Base-by-base conservation (phyloP, 2,113 vertebrate genomes). In the Microcebus murinus region DNA sequence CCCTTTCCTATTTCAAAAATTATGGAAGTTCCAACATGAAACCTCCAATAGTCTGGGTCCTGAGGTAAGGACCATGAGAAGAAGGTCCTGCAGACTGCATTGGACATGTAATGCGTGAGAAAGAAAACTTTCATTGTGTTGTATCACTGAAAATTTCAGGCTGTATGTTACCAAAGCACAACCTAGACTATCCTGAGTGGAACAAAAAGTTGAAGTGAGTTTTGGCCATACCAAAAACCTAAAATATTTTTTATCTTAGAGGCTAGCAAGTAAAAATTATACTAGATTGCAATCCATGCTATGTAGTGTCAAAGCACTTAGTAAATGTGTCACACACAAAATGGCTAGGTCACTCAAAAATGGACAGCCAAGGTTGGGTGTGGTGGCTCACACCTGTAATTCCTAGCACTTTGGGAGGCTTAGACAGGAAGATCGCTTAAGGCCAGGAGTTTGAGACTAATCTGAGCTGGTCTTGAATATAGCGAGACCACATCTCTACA, bases 321-420 rank as follows among this genome's bases (percentile, higher is more conserved):
- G n/a, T 84, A 82, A 84, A 96, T 52, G 31, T 91, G 70, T 57
- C 48, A 50, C 48, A 74, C 48, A 61, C 29, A 94, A 92, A 94
- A 81, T 80, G 55, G 27, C n/a, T 85, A 45, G 34, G 59, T 86
- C 39, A 34, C 18, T 76, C 34, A 89, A 57, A 81, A 80, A 67
- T 6, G 9, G 27, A 59, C 8, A 61, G n/a, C n/a, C 50, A 50
- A 63, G 48, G 61, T 10, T 25, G 25, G 61, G 61, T 29, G 25
- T 63, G 61, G 61, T 63, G 61, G 61, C 27, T 63, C 61, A 29
- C 11, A 29, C 61, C 25, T 63, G 3, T 29, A 63, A 63, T 63
- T 63, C 27, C 61, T 29, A 29, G 25, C 10, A 63, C 10, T 12
- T 12, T 63, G 25, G 61, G 27, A 63, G 11, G 27, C 27, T 29